Base-by-base conservation (phyloP, 2,113 vertebrate genomes). In the Xiphorhynchus elegans region DNA sequence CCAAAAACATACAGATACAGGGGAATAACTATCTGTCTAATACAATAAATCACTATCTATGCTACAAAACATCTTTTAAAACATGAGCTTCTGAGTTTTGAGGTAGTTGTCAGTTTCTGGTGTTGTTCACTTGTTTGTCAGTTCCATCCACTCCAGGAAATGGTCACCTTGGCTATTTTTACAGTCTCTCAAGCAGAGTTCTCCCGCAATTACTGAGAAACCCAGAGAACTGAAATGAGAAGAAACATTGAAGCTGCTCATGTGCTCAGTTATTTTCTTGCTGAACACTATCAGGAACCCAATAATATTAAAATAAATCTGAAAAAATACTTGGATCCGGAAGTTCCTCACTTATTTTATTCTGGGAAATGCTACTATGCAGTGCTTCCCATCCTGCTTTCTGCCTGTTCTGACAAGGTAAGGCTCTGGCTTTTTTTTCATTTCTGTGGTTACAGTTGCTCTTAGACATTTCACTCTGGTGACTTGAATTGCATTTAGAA, bases 401-500 rank as follows among this genome's bases (percentile, higher is more conserved):
- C 19, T 58, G 68, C 70, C 50, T 74, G 13, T 6, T 59, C 37
- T 59, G 87, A 74, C 49, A 89, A 75, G 24, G 80, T 55, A 73
- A 90, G 16, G 25, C 24, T 83, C 25, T 58, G 50, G 8, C 2
- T 29, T 56, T 33, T 6, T 35, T 40, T 84, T 56, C 9, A 26
- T 31, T 78, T 90, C 28, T 67, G 47, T 44, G 87, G 24, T 93
- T 80, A 80, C 63, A 73, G 46, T 94, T 79, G 24, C 16, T 89
- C 21, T 93, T 85, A 76, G 58, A 60, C 87, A 84, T 93, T 94
- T 69, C 63, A 81, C 33, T 73, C 59, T 62, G 23, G 26, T 92
- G 73, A 89, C 49, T 79, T 83, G 89, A 95, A 95, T 84, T 78
- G 59, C 79, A 63, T 87, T 95, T 64, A 18, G 73, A 67, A 52